Base-by-base conservation (phyloP, 2,797 vertebrate genomes). In the Pangasius djambal region DNA sequence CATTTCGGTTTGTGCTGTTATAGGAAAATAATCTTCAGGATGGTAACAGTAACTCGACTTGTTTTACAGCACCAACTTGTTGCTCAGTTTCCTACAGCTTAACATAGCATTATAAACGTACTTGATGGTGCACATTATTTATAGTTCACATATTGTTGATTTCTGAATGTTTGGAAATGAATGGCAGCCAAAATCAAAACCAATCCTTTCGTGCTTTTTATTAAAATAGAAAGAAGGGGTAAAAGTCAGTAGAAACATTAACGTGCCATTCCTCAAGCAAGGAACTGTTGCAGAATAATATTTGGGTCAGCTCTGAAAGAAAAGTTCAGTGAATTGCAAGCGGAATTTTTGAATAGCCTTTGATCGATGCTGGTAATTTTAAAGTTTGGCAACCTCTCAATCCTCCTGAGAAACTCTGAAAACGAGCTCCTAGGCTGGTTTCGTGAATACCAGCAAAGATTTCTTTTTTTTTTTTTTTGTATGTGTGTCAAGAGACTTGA, bases 301-400 rank as follows among this genome's bases (percentile, higher is more conserved):
- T 89, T 92, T 92, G 89, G 92, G 91, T 94, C 93, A 93, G 94
- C 89, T 90, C 92, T 22, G 90, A 86, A 94, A 85, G 57, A 91
- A 90, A 92, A 94, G 90, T 91, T 91, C 92, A 93, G 91, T 93
- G 94, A 94, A 92, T 95, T 95, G 94, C 93, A 91, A 92, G 91
- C 94, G 94, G 91, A 90, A 93, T 95, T 93, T 93, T 92, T 95
- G 93, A 94, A 88, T 93, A 93, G 92, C 89, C 92, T 92, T 94
- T 95, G 93, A 95, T 95, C 94, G 93, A 95, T 96, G 94, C 91
- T 94, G 94, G 93, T 94, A 96, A 96, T 95, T 96, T 96, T 94
- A 94, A 94, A 94, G 91, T 91, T 72, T 94, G 91, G 93, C 89
- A 88, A 91, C 93, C 92, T 93, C 91, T 90, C 92, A 93, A 94